Evolutionary conservation across 2,113 vertebrate genomes (phyloP).

Genomic region (Gavia stellata): DNA sequence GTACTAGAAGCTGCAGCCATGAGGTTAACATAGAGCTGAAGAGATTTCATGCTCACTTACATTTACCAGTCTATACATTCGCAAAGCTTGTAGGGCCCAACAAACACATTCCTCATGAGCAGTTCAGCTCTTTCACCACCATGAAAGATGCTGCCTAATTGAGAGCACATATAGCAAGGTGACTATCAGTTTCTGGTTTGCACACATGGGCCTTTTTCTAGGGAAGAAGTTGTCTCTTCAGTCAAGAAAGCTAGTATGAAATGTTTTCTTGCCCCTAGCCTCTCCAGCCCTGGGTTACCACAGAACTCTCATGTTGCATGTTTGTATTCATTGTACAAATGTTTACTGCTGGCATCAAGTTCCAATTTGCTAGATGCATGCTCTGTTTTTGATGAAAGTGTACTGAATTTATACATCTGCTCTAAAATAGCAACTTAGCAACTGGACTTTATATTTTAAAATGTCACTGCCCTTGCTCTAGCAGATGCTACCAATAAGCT

Average conservation of each 20-base stretch:
- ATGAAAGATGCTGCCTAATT: not conserved
- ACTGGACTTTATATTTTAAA: not conserved
- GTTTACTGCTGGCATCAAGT: not conserved
- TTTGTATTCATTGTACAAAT: not conserved
- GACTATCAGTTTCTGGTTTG: not conserved
- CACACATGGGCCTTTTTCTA: not conserved
- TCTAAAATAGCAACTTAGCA: constrained; percentile 1
- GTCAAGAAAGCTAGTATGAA: not conserved
- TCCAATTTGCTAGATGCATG: not conserved
- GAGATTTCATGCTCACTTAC: not conserved
- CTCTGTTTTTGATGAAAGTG: constrained; percentile 7
- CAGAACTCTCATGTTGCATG: not conserved
- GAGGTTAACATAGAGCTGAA: not conserved
- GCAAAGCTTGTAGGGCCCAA: not conserved
- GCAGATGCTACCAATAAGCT: not conserved
- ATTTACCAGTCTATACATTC: not conserved
- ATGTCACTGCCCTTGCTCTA: not conserved
- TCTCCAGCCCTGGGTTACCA: not conserved
- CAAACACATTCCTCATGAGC: not conserved
- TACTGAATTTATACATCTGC: constrained; percentile 23
- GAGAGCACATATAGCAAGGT: not conserved
- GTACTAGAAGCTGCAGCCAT: not conserved
- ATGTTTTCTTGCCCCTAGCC: not conserved
- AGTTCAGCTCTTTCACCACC: not conserved
- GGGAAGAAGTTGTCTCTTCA: not conserved